Evolutionary conservation across 2,888 invertebrate species (phyloP), one percentile per base, ranked within the genome.

Genomic region (Meandrusa payeni): DNA sequence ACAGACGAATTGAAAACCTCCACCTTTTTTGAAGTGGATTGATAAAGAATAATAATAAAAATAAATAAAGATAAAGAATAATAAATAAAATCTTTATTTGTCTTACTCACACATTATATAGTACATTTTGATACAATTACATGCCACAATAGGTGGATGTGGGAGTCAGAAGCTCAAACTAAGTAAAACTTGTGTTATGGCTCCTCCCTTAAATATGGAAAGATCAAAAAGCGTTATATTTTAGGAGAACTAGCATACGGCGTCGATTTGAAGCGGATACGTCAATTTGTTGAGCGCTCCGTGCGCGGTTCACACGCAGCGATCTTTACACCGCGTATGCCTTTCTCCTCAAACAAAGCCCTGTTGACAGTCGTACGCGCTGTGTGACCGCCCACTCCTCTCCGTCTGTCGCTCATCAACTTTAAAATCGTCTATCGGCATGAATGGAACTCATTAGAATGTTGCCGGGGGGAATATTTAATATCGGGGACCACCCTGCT

Each of bases 231-330:
- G n/a, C n/a, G n/a, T n/a, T n/a, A n/a, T n/a, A n/a, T n/a, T n/a
- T n/a, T n/a, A 15, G 15, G 11, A 15, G 15, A 29, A 29, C 19
- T 5, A 5, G 23, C 15, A 7, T 13, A 7, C 29, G 39, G 59
- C 64, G 64, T 64, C 61, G 61, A 70, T 70, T 69, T 59, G 56
- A 63, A 74, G 59, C 76, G 78, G 79, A 81, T 73, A 79, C 77
- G 65, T 74, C 74, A 78, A 77, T 80, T 77, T 73, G 74, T 63
- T 57, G 52, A 33, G 13, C n/a, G 41, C 42, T 41, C 36, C 28
- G 29, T 54, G 46, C 45, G 29, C 47, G 48, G 67, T 76, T 82
- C 80, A 73, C 80, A 80, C 75, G 76, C 59, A n/a, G n/a, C 59
- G 59, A 61, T 62, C 62, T 67, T 17, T 19, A 22, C 23, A 3